Percentiles rank a stretch among this genome's conserved stretches.
These are phyloP conservation scores for Calidris pugnax DNA, from an alignment of 2,113 vertebrate species.

Conservation along the genomic window DNA sequence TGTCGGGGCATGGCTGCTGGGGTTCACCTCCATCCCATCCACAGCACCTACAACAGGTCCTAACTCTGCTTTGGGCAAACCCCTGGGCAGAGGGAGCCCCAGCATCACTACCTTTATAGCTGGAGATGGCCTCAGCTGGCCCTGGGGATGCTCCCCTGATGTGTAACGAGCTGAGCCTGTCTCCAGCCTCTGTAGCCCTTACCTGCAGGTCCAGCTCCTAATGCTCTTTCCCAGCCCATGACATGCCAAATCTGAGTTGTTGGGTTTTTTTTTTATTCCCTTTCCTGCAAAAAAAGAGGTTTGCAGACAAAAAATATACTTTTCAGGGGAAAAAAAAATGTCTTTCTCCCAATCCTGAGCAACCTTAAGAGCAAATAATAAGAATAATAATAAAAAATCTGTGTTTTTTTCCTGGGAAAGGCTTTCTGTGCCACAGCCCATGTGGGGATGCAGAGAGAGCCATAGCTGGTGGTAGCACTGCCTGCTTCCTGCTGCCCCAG, in stretches of 20 bases:
- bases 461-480: rapidly evolving
- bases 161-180: background rate
- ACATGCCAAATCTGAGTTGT: rapidly evolving
- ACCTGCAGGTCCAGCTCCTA: background rate
- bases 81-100: background rate
- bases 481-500: rapidly evolving
- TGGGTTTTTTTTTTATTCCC: background rate
- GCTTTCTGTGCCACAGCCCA: rapidly evolving
- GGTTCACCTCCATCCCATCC: background rate
- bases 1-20: rapidly evolving
- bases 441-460: background rate
- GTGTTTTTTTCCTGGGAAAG: background rate
- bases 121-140: background rate
- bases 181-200: background rate
- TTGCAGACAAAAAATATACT: rapidly evolving
- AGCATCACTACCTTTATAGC: background rate
- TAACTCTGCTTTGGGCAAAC: background rate
- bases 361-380: background rate
- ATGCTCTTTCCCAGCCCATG: rapidly evolving
- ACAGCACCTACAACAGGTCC: background rate
- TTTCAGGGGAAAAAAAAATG: background rate
- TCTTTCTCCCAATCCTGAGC: background rate
- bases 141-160: background rate
- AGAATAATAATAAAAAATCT: background rate
- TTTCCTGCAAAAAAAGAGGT: background rate